Base-by-base conservation (phyloP, 2,113 vertebrate genomes). In the Mobula birostris region DNA sequence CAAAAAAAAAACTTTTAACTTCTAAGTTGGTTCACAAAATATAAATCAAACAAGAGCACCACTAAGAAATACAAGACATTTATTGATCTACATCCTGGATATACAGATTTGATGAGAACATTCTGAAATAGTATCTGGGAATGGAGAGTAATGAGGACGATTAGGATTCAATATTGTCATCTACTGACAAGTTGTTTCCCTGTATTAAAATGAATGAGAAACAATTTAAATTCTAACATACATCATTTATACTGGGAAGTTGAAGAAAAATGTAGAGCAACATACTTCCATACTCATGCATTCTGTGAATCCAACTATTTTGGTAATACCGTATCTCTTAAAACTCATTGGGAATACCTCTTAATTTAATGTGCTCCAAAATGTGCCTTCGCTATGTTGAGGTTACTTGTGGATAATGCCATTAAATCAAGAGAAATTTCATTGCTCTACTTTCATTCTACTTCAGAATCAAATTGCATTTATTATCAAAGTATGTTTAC, bases 71-170 rank as follows among this genome's bases (percentile, higher is more conserved):
- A 56, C 48, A 83, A 83, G 21, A 83, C 7, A 56, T 83, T 83
- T 83, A 83, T 83, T 83, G 80, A 56, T 56, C 80, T 83, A 19
- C 80, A 83, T 83, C 80, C 40, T 83, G 80, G 48, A 83, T 56
- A 21, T 56, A 83, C 80, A 83, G 80, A 83, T 83, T 83, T 56
- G 80, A 83, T 83, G 80, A 80, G 40, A 40, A 83, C 48, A 15
- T 83, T 36, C 80, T 27, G 40, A 36, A 24, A 83, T 56, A 83
- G 80, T 17, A 83, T 83, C 80, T 83, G 40, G 80, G 40, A 82
- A 83, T 83, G 80, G 21, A 83, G 80, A 83, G 48, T 83, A 83
- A 83, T 83, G 80, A 83, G 80, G 80, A 83, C 48, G 80, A 83
- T 56, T 83, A 83, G 80, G 80, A 56, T 56, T 83, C 80, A 36